These are phyloP conservation scores for Aspidiotus rigidus DNA, from an alignment of 2,888 invertebrate species.

Conservation along the genomic window DNA sequence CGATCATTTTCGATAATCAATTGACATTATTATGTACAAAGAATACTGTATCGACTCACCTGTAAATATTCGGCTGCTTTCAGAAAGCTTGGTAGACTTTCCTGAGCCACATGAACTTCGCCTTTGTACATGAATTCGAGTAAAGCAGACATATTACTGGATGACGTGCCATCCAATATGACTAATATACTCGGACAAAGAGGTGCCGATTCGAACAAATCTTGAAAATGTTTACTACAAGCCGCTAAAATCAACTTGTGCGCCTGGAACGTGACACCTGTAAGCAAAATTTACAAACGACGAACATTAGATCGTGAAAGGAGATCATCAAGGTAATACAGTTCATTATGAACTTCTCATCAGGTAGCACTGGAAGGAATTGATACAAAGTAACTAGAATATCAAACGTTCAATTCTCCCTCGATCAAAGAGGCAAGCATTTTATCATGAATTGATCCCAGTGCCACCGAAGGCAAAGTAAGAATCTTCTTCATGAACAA, in stretches of 20 bases:
- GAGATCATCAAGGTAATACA: no score
- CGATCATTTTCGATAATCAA: background rate
- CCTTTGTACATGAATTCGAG: slow-evolving; percentile 92
- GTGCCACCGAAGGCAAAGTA: no score
- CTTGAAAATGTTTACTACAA: slow-evolving; percentile 87
- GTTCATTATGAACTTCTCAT: no score
- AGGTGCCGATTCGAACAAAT: slow-evolving; percentile 79
- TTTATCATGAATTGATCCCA: no score
- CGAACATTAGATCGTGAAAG: no score
- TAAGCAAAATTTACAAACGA: slow-evolving; percentile 39
- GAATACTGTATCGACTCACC: slow-evolving; percentile 46
- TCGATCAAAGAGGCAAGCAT: no score
- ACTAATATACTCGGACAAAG: slow-evolving; percentile 70
- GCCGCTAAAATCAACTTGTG: slow-evolving; percentile 85
- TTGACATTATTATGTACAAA: slow-evolving; percentile 3
- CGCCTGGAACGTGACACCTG: slow-evolving; percentile 83
- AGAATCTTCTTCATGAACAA: no score
- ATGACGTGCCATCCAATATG: slow-evolving; percentile 79
- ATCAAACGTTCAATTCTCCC: no score
- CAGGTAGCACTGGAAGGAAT: no score
- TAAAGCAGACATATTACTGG: slow-evolving; percentile 81
- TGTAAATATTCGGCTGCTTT: slow-evolving; percentile 85
- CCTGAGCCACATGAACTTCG: slow-evolving; percentile 86
- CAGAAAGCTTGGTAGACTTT: slow-evolving; percentile 79
- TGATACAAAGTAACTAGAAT: no score